Evolutionary conservation across 2,113 vertebrate genomes (phyloP).

Genomic region (Cyphotilapia sp.): DNA sequence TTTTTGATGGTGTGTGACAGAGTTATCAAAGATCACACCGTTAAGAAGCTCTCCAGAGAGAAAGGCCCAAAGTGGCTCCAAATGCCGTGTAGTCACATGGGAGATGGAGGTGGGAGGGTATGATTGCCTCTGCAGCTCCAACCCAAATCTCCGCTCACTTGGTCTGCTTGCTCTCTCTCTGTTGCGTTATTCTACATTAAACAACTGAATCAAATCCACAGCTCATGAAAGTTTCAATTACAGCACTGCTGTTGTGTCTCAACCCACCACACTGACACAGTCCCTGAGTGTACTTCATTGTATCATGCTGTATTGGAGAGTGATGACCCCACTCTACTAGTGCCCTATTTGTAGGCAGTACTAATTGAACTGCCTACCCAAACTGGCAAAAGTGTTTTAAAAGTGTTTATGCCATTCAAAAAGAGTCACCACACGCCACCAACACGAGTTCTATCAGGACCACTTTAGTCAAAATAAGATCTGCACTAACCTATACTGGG

Average conservation of each 20-base stretch:
- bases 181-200: background rate
- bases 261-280: background rate
- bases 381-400: background rate
- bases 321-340: background rate
- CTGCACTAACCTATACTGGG: background rate
- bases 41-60: conserved; percentile 40
- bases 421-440: background rate
- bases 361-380: background rate
- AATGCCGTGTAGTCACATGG: conserved; percentile 71
- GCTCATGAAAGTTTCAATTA: background rate
- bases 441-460: background rate
- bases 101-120: conserved; percentile 40
- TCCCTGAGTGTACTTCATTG: background rate
- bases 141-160: background rate
- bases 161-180: background rate
- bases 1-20: conserved; percentile 76
- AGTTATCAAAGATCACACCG: conserved; percentile 77
- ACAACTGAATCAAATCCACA: background rate
- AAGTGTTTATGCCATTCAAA: background rate
- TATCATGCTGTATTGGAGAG: background rate
- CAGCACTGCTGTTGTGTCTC: background rate
- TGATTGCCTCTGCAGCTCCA: background rate
- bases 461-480: background rate
- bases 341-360: background rate
- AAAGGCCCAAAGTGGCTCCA: background rate